Conservation (phyloP, 92 coral and sea anemone species). For the Diadumene lineata region DNA sequence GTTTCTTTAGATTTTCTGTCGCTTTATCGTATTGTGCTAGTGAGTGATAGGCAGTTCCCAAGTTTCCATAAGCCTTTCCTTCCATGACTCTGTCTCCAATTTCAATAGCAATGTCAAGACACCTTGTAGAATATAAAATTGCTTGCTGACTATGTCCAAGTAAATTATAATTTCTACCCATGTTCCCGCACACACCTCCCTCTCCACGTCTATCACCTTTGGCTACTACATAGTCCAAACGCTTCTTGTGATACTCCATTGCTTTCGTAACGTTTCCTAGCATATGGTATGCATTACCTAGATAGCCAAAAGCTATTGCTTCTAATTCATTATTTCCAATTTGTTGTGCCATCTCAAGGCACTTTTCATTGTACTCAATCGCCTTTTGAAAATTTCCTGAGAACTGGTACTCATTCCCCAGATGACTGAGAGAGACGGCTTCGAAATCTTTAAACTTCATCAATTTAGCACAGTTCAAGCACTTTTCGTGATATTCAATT, state of each 20-base stretch:
- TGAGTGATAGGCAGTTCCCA: background rate
- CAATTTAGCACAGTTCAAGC: background rate
- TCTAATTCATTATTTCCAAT: background rate
- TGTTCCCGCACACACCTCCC: background rate
- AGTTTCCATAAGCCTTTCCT: slow-evolving; percentile 11
- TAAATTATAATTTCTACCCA: background rate
- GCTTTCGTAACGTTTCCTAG: background rate
- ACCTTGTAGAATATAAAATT: background rate
- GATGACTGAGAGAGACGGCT: background rate
- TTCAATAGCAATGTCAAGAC: background rate
- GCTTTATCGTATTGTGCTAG: slow-evolving; percentile 1
- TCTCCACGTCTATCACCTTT: background rate
- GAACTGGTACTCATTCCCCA: background rate
- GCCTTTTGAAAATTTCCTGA: background rate
- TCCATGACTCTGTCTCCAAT: background rate
- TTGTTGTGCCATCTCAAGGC: background rate
- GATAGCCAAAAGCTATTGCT: background rate
- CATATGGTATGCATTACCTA: background rate
- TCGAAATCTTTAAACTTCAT: background rate
- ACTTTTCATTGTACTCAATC: background rate
- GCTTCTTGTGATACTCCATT: background rate
- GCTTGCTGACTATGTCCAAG: background rate
- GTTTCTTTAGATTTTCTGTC: background rate
- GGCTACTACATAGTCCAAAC: background rate
- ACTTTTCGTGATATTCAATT: background rate